Percentiles rank a stretch among this genome's conserved stretches.
Evolutionary conservation across 2,797 vertebrate species (phyloP).

Genomic region (Enteromius argenteus): DNA sequence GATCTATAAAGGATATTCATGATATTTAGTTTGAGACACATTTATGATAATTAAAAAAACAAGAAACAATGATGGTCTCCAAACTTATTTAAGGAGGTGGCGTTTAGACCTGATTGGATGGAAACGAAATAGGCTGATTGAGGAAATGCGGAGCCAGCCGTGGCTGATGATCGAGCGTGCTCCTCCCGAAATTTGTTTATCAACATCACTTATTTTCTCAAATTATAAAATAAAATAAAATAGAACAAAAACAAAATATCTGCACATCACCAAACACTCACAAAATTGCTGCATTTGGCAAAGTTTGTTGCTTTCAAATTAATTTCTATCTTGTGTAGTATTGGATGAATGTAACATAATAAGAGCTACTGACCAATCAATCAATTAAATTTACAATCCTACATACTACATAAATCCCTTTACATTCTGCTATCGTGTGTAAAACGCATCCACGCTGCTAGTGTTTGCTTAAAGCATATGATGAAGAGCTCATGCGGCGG

Average conservation of each 20-base stretch:
- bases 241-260: neutral
- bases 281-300: neutral
- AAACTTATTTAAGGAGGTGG: neutral
- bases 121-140: too few species aligned
- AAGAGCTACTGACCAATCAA: neutral
- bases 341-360: neutral
- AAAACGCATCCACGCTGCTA: neutral
- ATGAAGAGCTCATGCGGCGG: neutral
- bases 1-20: neutral
- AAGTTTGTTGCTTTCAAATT: neutral
- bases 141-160: too few species aligned
- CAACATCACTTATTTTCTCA: neutral
- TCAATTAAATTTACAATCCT: neutral
- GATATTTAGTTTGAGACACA: neutral
- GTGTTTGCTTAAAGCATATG: constrained; percentile 20
- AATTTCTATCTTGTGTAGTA: neutral
- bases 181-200: too few species aligned
- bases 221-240: neutral
- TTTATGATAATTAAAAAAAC: neutral
- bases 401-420: neutral
- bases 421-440: neutral
- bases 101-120: too few species aligned
- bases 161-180: too few species aligned
- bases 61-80: neutral
- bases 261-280: neutral